Evolutionary conservation across 2,888 invertebrate genomes (phyloP).

Genomic region (Epinotia brunnichana): DNA sequence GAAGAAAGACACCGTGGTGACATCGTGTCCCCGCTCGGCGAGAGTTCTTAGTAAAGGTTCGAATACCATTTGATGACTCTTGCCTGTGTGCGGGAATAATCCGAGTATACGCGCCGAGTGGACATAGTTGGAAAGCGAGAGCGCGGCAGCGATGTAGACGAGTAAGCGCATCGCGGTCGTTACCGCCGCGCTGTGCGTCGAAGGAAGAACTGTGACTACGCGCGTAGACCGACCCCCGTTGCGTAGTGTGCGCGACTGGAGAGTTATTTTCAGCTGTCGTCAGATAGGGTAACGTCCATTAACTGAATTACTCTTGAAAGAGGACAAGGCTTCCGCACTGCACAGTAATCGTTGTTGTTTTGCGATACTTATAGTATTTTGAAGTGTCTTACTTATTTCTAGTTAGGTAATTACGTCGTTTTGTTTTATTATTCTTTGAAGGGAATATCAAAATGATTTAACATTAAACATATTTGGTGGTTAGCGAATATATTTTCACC

Average conservation of each 20-base stretch:
- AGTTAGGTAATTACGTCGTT: no score
- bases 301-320: slow-evolving; percentile 48
- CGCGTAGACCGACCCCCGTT: slow-evolving; percentile 35
- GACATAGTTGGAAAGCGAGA: slow-evolving; percentile 58
- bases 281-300: slow-evolving; percentile 48
- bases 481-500: no score
- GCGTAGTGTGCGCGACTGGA: slow-evolving; percentile 32
- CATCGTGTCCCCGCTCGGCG: slow-evolving; percentile 83
- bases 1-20: slow-evolving; percentile 85
- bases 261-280: slow-evolving; percentile 55
- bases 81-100: slow-evolving; percentile 84
- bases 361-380: not conserved
- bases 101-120: slow-evolving; percentile 80
- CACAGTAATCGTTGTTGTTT: slow-evolving; percentile 29
- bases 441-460: no score
- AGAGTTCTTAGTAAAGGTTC: slow-evolving; percentile 81
- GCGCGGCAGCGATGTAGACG: slow-evolving; percentile 51
- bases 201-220: slow-evolving; percentile 48
- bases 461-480: no score
- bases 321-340: slow-evolving; percentile 38
- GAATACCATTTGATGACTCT: slow-evolving; percentile 86
- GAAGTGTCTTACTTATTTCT: not conserved
- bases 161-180: slow-evolving; percentile 62
- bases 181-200: slow-evolving; percentile 47
- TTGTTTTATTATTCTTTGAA: no score